Percentiles rank a stretch among this genome's conserved stretches.
These are phyloP conservation scores for Chloroceryle amazona DNA, from an alignment of 2,797 vertebrate species.

Conservation along the genomic window DNA sequence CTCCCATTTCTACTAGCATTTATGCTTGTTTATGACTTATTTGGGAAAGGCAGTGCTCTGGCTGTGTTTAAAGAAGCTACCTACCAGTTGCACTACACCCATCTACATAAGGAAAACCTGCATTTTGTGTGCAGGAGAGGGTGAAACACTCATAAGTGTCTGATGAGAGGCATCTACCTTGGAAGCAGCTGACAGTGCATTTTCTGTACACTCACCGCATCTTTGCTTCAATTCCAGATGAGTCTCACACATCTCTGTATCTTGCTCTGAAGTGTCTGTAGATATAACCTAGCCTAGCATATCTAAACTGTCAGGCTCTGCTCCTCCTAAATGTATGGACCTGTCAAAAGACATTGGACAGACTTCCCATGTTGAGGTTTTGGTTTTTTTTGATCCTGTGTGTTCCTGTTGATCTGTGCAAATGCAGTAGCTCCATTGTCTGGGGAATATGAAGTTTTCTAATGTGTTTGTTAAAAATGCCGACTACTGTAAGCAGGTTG, in stretches of 20 bases:
- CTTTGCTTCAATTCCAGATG: neutral
- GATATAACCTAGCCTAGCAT: neutral
- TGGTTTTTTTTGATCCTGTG: fast-evolving
- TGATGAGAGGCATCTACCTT: neutral
- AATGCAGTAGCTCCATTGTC: fast-evolving
- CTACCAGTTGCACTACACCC: neutral
- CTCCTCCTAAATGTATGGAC: neutral
- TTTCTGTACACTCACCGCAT: neutral
- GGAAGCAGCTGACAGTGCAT: neutral
- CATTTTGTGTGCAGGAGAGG: neutral
- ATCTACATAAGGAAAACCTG: neutral
- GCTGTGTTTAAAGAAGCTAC: neutral
- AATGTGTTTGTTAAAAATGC: neutral
- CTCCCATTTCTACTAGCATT: constrained; percentile 38
- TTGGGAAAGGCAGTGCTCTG: neutral
- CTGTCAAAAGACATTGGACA: neutral
- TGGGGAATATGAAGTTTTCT: neutral
- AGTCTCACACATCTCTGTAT: neutral
- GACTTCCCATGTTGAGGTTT: neutral
- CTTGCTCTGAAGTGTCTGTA: neutral
- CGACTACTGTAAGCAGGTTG: fast-evolving
- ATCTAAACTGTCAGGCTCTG: neutral
- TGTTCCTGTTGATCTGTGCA: neutral
- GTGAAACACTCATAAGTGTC: neutral
- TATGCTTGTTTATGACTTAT: constrained; percentile 19